Conservation (phyloP, 2,113 vertebrate genomes). For the Pardalotus punctatus region DNA sequence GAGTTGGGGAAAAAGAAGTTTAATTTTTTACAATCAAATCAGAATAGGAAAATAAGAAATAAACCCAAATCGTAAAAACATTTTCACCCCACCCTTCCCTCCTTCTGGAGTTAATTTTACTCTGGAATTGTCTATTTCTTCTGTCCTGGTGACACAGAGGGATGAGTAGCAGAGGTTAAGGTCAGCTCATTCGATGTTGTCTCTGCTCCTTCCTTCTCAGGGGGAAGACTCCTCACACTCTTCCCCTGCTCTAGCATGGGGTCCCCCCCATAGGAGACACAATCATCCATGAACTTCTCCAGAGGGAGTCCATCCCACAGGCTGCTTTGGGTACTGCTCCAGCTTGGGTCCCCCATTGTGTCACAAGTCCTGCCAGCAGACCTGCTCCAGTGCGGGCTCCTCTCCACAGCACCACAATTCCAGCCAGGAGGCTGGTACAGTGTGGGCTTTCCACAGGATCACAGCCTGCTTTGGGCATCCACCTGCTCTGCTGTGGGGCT, state of each 20-base stretch:
- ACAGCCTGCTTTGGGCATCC: background rate
- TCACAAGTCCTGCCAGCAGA: background rate
- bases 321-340: background rate
- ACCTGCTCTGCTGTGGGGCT: rapidly evolving
- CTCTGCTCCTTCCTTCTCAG: background rate
- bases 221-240: background rate
- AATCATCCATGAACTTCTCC: background rate
- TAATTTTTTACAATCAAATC: background rate
- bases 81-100: rapidly evolving
- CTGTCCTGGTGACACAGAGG: no score
- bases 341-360: rapidly evolving
- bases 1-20: no score
- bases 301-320: no score
- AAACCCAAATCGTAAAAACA: background rate
- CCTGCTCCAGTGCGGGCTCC: background rate
- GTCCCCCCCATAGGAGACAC: rapidly evolving
- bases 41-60: background rate
- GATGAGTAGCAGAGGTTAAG: rapidly evolving
- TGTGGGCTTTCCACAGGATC: background rate
- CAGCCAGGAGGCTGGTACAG: background rate
- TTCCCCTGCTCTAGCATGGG: background rate
- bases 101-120: background rate
- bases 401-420: background rate
- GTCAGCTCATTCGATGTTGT: background rate
- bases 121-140: background rate